These are phyloP conservation scores for Zaprionus davidi DNA, from an alignment of 1,140 invertebrate species.

Conservation along the genomic window DNA sequence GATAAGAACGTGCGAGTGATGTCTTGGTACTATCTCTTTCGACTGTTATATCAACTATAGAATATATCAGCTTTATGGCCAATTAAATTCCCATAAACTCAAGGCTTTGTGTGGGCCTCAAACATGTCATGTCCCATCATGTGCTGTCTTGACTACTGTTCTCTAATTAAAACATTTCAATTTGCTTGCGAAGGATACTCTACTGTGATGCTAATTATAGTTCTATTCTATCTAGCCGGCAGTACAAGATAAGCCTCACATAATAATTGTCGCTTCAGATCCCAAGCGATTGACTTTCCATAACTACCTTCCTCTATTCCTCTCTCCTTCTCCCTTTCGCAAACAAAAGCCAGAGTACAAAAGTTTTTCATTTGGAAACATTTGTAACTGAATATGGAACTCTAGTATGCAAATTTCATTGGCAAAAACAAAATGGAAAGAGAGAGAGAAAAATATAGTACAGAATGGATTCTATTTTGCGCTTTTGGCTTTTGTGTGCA, in stretches of 20 bases:
- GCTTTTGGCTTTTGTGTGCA: conserved; percentile 71
- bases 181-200: conserved; percentile 24
- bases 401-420: conserved; percentile 64
- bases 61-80: conserved; percentile 5
- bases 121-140: conserved; percentile 1
- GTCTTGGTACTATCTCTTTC: background rate
- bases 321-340: conserved; percentile 14
- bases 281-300: conserved; percentile 36
- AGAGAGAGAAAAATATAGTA: conserved; percentile 26
- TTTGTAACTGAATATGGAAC: conserved; percentile 71
- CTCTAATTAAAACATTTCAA: conserved; percentile 48
- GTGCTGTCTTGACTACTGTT: background rate
- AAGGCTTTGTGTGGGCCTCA: conserved; percentile 19
- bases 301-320: background rate
- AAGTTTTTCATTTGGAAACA: conserved; percentile 58
- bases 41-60: background rate
- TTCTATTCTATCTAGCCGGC: conserved; percentile 3
- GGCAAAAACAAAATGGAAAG: conserved; percentile 44
- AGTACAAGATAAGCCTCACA: conserved; percentile 30
- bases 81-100: conserved; percentile 59
- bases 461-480: conserved; percentile 38
- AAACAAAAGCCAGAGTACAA: conserved; percentile 46
- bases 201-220: conserved; percentile 58
- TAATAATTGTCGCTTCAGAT: conserved; percentile 64
- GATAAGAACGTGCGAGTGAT: conserved; percentile 14